Evolutionary conservation across 1,140 invertebrate genomes (phyloP).

Genomic region (Listronotus bonariensis): DNA sequence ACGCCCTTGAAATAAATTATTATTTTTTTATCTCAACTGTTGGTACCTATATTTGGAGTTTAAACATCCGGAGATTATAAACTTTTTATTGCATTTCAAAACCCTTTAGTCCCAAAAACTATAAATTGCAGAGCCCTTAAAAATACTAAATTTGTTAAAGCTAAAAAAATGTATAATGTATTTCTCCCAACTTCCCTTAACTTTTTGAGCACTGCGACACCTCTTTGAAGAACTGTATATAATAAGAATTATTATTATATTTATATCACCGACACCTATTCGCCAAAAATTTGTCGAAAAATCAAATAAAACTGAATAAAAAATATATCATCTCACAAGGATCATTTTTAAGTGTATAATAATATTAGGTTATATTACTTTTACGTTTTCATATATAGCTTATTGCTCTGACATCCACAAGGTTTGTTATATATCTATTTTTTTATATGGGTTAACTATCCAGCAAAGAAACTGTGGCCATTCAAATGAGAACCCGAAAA

Average conservation of each 20-base stretch:
- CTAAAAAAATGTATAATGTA: no score
- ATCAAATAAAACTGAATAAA: constrained; percentile 25
- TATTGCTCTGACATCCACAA: constrained; percentile 31
- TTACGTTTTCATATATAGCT: constrained; percentile 23
- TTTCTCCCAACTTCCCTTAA: no score
- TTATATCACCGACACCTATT: constrained; percentile 23
- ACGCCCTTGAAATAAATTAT: no score
- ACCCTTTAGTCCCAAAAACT: no score
- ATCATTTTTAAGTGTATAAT: constrained; percentile 16
- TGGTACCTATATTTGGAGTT: no score
- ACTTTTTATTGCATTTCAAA: no score
- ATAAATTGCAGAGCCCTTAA: no score
- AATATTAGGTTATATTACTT: constrained; percentile 21
- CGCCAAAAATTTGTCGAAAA: constrained; percentile 22
- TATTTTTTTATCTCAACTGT: no score
- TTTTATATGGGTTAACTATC: constrained; percentile 9
- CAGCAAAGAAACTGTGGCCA: constrained; percentile 5
- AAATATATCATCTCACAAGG: constrained; percentile 22
- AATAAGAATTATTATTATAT: constrained; percentile 12
- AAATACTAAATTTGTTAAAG: no score
- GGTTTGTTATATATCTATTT: not conserved
- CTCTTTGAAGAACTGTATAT: constrained; percentile 11
- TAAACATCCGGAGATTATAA: no score
- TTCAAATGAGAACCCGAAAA: constrained; percentile 8
- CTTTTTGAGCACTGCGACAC: no score